phyloP scores from a whole-genome alignment of 2,113 vertebrate genomes.

The Bucco capensis region DNA sequence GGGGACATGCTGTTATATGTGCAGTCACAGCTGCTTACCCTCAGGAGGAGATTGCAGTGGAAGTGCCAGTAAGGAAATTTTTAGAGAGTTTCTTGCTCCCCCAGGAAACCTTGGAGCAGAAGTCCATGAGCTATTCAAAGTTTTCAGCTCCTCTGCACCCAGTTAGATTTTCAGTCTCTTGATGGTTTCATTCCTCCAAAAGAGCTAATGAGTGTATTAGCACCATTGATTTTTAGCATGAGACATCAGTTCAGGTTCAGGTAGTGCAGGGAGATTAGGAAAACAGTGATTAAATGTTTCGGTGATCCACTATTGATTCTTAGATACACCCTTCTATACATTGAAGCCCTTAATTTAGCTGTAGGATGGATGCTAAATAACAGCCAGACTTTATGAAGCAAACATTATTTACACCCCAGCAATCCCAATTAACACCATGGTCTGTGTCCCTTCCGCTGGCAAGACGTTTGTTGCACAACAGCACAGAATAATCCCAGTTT shows the following conservation, averaged over 20 bases:
- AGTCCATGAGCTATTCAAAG: neutral
- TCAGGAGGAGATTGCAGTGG: rapidly evolving
- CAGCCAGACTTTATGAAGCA: neutral
- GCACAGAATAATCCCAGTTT: neutral
- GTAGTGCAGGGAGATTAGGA: neutral
- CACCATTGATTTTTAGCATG: constrained; percentile 12
- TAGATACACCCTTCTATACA: neutral
- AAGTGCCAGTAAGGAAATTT: neutral
- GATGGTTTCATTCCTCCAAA: neutral
- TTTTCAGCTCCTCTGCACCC: neutral
- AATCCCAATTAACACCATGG: neutral
- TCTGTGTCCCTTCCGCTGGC: neutral
- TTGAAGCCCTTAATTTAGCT: constrained; percentile 19
- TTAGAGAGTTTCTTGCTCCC: neutral
- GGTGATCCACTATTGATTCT: neutral
- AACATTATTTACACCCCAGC: constrained; percentile 3
- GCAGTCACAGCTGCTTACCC: neutral
- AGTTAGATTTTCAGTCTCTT: neutral
- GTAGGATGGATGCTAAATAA: neutral
- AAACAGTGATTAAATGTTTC: constrained; percentile 35
- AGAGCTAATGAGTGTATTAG: neutral
- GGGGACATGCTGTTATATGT: rapidly evolving
- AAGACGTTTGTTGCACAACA: neutral
- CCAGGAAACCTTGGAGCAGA: neutral
- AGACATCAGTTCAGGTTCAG: neutral